phyloP scores from a whole-genome alignment of 1,140 invertebrate genomes.

The Drosophila pallidifrons region DNA sequence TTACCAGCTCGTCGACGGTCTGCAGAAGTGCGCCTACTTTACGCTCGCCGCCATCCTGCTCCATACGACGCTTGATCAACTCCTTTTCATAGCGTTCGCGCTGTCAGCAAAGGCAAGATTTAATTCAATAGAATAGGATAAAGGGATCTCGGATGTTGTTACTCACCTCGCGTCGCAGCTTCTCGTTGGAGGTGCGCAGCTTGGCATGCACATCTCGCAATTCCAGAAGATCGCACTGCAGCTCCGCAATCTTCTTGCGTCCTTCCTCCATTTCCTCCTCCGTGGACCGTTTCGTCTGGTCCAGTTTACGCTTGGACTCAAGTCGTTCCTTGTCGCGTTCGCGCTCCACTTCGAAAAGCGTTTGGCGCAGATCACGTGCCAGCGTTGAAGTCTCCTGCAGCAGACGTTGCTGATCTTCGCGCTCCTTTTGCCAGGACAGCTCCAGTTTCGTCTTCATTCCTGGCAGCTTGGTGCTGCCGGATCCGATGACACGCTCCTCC shows the following conservation, averaged over 20 bases:
- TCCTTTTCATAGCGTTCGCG: conserved; percentile 94
- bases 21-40: conserved; percentile 87
- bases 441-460: conserved; percentile 95
- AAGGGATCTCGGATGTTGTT: neutral
- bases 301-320: conserved; percentile 93
- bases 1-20: conserved; percentile 91
- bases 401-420: conserved; percentile 95
- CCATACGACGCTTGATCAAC: conserved; percentile 88
- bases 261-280: conserved; percentile 96
- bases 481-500: conserved; percentile 91
- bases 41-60: conserved; percentile 85
- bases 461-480: conserved; percentile 93
- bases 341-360: conserved; percentile 94
- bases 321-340: conserved; percentile 95
- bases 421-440: conserved; percentile 97
- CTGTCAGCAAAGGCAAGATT: conserved; percentile 25
- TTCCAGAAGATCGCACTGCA: conserved; percentile 95
- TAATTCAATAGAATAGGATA: neutral
- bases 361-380: conserved; percentile 94
- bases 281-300: conserved; percentile 92
- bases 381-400: conserved; percentile 96
- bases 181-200: conserved; percentile 95
- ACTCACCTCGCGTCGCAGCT: conserved; percentile 90
- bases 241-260: conserved; percentile 91
- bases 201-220: conserved; percentile 96